phyloP scores from a whole-genome alignment of 2,113 vertebrate species.

The Gallinago paraguaiae region DNA sequence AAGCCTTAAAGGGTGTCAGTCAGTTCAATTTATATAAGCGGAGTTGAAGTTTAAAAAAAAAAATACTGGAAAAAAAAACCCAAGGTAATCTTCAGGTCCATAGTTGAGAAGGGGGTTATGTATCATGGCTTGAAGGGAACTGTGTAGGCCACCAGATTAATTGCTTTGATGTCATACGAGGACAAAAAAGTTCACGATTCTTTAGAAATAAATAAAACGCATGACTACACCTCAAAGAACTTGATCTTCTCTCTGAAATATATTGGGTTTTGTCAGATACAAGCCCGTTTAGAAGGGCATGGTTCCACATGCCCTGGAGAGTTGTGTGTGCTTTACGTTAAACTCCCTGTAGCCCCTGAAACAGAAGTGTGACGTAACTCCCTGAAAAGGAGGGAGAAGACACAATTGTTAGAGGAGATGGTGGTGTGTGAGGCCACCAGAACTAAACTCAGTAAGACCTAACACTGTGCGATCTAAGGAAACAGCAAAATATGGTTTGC shows the following conservation, averaged over 20 bases:
- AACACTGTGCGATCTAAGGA: neutral
- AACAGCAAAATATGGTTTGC: neutral
- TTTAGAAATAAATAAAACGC: neutral
- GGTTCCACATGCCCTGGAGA: neutral
- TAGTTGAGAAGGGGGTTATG: neutral
- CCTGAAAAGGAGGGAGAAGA: neutral
- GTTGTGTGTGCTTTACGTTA: neutral
- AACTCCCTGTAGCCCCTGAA: neutral
- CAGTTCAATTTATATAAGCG: neutral
- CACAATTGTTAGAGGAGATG: neutral
- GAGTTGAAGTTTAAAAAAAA: neutral
- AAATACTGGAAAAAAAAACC: neutral
- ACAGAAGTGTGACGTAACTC: neutral
- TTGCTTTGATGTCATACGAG: neutral
- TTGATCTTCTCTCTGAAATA: neutral
- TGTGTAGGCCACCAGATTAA: neutral
- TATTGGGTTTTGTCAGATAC: neutral
- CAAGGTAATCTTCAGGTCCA: neutral
- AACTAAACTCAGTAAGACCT: neutral
- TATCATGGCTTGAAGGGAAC: neutral
- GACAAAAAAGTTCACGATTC: neutral
- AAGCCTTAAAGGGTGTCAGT: neutral
- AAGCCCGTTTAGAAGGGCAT: neutral
- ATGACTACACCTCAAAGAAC: accelerated
- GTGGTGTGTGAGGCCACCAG: neutral